Base-by-base conservation (phyloP, 2,113 vertebrate species). In the Xiphophorus couchianus region DNA sequence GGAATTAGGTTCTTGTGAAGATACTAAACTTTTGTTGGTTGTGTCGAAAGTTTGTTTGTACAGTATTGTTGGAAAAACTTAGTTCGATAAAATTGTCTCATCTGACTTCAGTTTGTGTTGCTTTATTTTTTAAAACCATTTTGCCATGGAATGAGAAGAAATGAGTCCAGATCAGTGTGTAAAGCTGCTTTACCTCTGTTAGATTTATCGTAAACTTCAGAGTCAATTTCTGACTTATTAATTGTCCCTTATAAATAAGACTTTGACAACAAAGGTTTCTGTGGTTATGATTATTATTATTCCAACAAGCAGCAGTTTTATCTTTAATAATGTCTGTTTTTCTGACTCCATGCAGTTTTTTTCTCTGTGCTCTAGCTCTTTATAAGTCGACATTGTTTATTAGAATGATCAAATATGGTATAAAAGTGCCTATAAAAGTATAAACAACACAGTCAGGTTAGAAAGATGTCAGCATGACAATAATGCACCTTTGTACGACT, bases 1-100 rank as follows among this genome's bases (percentile, higher is more conserved):
- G 98, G 98, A 90, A 98, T 99, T 82, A 85, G 97, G 62, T 99
- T 99, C 93, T 94, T 99, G 62, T 99, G 93, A 96, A 66, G 63
- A 62, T 64, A 25, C 42, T 58, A 3, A 25, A 12, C 65, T 27
- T 66, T 3, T 60, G 71, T 66, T 25, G 71, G 76, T 79, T 7
- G 64, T 48, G 71, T 76, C 48, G 67, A 71, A 60, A 68, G 39
- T 58, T 35, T 35, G 65, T 70, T 82, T 88, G 86, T 91, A 88
- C 84, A 90, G 70, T 84, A 73, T 79, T 81, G 75, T 86, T 82
- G 66, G 29, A 44, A 58, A 30, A 70, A 30, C 65, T 58, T 74
- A 76, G 71, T 78, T 87, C 42, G 86, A 84, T 89, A 75, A 88
- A 91, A 65, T 4, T 60, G 67, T 84, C 86, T 83, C 39, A 84